A percentile compares a stretch with the other conserved stretches of the same genome.
These are phyloP conservation scores for Trichogramma pretiosum DNA, from an alignment of 1,140 invertebrate genomes.

Conservation along the genomic window DNA sequence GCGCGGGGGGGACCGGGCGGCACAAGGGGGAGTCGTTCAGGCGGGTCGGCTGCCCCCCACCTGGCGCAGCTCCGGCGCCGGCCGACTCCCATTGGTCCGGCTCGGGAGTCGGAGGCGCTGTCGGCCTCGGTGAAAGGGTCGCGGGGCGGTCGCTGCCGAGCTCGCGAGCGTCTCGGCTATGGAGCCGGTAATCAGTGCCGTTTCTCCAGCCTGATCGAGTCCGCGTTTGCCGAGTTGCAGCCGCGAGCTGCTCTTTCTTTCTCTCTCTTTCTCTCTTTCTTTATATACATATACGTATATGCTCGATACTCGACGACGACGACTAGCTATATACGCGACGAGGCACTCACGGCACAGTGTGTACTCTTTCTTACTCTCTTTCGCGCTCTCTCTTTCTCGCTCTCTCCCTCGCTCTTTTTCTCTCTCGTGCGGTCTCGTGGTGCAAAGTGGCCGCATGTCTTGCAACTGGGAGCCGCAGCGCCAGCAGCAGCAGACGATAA, in stretches of 20 bases:
- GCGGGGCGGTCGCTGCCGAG: conserved; percentile 5
- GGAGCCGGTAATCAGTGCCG: conserved; percentile 45
- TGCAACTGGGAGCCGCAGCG: neutral
- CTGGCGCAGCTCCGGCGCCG: conserved; percentile 8
- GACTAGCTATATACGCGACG: no score
- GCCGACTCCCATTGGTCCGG: conserved; percentile 10
- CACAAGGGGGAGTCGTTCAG: no score
- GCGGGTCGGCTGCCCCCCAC: conserved; percentile 2
- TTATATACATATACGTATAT: no score
- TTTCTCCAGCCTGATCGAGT: conserved; percentile 29
- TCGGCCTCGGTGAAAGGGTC: neutral
- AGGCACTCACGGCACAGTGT: neutral
- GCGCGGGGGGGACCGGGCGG: conserved; percentile 11
- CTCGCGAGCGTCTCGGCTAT: conserved; percentile 13
- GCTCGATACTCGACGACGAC: no score
- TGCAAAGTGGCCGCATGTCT: no score
- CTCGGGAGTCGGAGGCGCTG: neutral
- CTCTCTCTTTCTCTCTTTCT: no score
- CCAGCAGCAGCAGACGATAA: neutral
- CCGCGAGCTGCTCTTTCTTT: neutral
- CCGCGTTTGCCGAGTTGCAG: conserved; percentile 20
- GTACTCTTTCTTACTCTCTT: neutral
- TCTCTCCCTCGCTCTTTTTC: no score
- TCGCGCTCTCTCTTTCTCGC: neutral
- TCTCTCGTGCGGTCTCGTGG: no score